Evolutionary conservation across 2,797 vertebrate species (phyloP).

Genomic region (Leptodactylus fallax): DNA sequence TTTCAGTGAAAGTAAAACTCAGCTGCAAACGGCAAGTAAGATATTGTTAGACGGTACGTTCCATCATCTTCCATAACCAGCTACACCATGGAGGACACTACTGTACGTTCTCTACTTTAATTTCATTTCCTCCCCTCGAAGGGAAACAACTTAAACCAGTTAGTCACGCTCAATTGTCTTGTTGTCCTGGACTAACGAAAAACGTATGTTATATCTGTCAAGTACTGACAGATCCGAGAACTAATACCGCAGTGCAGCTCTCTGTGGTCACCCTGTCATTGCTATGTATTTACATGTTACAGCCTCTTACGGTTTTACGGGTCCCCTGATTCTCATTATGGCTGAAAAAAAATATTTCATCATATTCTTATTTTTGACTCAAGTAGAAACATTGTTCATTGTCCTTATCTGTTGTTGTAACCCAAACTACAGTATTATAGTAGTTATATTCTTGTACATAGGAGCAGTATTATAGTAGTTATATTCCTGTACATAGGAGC

Average conservation of each 20-base stretch:
- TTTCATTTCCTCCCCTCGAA: slow-evolving; percentile 1
- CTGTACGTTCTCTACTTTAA: neutral
- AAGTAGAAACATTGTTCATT: too few species aligned
- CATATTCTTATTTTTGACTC: neutral
- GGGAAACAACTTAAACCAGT: slow-evolving; percentile 22
- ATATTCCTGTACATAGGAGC: too few species aligned
- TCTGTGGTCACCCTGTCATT: slow-evolving; percentile 10
- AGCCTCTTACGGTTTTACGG: neutral
- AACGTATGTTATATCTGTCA: slow-evolving; percentile 52
- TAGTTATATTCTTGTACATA: too few species aligned
- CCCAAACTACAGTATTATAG: too few species aligned
- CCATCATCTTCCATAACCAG: neutral
- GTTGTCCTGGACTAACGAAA: slow-evolving; percentile 40
- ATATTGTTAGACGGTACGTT: too few species aligned
- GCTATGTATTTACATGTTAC: slow-evolving; percentile 4
- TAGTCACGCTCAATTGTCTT: slow-evolving; percentile 27
- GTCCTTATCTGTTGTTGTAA: too few species aligned
- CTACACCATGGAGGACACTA: neutral
- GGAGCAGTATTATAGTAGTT: too few species aligned
- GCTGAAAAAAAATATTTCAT: neutral
- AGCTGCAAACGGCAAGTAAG: too few species aligned
- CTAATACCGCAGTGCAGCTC: neutral
- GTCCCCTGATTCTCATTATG: slow-evolving; percentile 10
- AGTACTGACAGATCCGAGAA: neutral
- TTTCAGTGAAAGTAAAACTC: too few species aligned